A percentile compares a stretch with the other conserved stretches of the same genome.
phyloP scores from a whole-genome alignment of 2,888 invertebrate species.

The Zaprionus bogoriensis region DNA sequence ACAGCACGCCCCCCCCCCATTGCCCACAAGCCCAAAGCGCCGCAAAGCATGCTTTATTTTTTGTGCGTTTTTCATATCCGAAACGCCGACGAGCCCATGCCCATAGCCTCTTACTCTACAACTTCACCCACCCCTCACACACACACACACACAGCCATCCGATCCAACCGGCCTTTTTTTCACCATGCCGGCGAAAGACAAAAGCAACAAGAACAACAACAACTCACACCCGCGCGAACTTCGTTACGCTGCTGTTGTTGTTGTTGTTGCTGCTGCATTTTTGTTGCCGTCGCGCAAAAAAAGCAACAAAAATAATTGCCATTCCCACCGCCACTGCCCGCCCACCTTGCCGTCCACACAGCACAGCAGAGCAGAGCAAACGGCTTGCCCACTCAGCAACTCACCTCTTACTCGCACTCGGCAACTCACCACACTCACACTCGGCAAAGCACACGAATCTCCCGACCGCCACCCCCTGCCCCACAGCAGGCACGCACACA shows the following conservation, averaged over 20 bases:
- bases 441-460: background rate
- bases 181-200: conserved; percentile 73
- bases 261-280: conserved; percentile 49
- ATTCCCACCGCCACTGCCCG: conserved; percentile 17
- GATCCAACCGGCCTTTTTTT: conserved; percentile 69
- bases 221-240: conserved; percentile 23
- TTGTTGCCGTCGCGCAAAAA: conserved; percentile 64
- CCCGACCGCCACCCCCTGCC: background rate
- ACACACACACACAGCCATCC: conserved; percentile 4
- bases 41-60: conserved; percentile 69
- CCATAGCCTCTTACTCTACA: no score
- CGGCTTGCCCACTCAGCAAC: conserved; percentile 23
- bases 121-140: background rate
- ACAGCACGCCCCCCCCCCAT: background rate
- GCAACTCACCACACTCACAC: background rate
- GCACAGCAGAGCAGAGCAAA: no score
- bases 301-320: conserved; percentile 74
- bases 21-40: conserved; percentile 33
- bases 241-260: conserved; percentile 29
- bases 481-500: conserved; percentile 6
- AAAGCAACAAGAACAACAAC: conserved; percentile 50
- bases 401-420: background rate
- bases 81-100: conserved; percentile 75
- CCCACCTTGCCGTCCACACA: conserved; percentile 14
- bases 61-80: conserved; percentile 80